phyloP scores from a whole-genome alignment of 2,113 vertebrate species.

The Panthera leo region DNA sequence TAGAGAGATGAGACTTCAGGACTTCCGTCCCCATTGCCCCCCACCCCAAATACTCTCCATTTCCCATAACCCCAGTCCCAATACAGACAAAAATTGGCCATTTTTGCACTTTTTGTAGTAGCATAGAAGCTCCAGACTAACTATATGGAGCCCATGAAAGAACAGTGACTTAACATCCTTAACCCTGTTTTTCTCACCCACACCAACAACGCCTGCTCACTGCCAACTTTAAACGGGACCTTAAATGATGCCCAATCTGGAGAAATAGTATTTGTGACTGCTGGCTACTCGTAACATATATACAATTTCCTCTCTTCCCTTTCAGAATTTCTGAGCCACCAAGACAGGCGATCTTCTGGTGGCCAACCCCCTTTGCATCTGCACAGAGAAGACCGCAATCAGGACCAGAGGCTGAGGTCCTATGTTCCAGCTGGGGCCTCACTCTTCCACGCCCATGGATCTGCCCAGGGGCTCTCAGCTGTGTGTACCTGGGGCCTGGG shows the following conservation, averaged over 20 bases:
- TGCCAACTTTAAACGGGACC: slow-evolving; percentile 42
- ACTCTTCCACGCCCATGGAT: not conserved
- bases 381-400: slow-evolving; percentile 25
- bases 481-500: not conserved
- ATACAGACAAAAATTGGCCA: not conserved
- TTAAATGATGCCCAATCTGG: not conserved
- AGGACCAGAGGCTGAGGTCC: slow-evolving; percentile 63
- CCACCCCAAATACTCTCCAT: not conserved
- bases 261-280: slow-evolving; percentile 52
- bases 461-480: not conserved
- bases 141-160: rapidly evolving
- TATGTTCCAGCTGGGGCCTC: slow-evolving; percentile 34
- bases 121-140: not conserved
- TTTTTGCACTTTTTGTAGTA: not conserved
- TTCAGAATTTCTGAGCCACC: slow-evolving; percentile 62
- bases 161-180: not conserved
- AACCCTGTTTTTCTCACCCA: not conserved
- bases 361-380: slow-evolving; percentile 55
- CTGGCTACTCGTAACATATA: slow-evolving; percentile 49
- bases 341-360: slow-evolving; percentile 69
- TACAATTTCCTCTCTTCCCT: slow-evolving; percentile 69
- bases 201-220: not conserved
- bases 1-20: not conserved
- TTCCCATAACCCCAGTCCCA: not conserved
- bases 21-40: not conserved